Evolutionary conservation across 1,140 invertebrate species (phyloP).

Genomic region (Medauroidea extradentata): DNA sequence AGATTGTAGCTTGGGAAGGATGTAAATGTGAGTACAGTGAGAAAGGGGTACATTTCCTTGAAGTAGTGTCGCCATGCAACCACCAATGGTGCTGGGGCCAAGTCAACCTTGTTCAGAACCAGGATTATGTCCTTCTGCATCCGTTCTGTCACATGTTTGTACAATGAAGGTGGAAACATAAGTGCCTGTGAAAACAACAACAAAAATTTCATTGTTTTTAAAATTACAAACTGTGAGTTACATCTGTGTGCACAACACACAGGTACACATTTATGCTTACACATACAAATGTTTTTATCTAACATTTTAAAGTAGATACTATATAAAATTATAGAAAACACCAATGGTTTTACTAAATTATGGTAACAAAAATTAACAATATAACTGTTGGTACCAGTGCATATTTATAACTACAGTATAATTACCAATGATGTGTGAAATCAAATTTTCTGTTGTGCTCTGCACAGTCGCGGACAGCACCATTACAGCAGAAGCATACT

Average conservation of each 20-base stretch:
- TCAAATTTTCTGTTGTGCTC: too few relatives aligned
- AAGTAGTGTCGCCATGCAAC: constrained; percentile 88
- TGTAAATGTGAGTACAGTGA: constrained; percentile 78
- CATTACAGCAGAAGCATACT: too few relatives aligned
- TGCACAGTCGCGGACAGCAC: too few relatives aligned
- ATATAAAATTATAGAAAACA: too few relatives aligned
- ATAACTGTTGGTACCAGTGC: too few relatives aligned
- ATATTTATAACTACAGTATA: too few relatives aligned
- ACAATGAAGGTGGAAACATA: constrained; percentile 89
- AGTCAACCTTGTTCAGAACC: constrained; percentile 89
- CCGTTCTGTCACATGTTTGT: constrained; percentile 67
- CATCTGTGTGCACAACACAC: constrained; percentile 17
- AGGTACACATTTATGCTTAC: too few relatives aligned
- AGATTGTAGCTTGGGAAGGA: constrained; percentile 75
- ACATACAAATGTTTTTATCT: too few relatives aligned
- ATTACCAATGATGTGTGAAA: too few relatives aligned
- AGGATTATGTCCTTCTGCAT: constrained; percentile 80
- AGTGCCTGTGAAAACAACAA: constrained; percentile 48
- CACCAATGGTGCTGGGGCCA: constrained; percentile 74
- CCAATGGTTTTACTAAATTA: too few relatives aligned
- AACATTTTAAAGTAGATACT: too few relatives aligned
- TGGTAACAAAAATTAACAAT: too few relatives aligned
- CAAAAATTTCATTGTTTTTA: constrained; percentile 4
- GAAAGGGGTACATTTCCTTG: constrained; percentile 60
- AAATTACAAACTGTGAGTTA: constrained; percentile 2